Conservation (phyloP, 2,113 vertebrate genomes). For the Prionailurus bengalensis region DNA sequence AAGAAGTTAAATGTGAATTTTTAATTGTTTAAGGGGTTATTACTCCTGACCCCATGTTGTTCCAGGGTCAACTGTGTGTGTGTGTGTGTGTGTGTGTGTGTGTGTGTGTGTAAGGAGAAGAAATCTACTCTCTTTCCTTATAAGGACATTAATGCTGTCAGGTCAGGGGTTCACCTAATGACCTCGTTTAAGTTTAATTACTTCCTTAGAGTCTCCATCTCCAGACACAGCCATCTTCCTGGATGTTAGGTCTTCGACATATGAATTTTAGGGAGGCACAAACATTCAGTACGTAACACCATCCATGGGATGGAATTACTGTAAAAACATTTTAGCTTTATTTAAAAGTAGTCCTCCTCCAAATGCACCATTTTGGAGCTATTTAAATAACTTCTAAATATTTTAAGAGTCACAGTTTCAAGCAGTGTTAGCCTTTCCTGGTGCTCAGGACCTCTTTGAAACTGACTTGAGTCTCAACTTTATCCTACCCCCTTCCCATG, state of each 20-base stretch:
- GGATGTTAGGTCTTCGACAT: background rate
- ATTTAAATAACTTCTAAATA: conserved; percentile 14
- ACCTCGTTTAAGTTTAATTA: background rate
- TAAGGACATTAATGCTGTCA: background rate
- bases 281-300: background rate
- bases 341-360: background rate
- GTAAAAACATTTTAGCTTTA: background rate
- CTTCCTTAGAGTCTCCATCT: background rate
- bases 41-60: background rate
- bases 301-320: background rate
- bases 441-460: background rate
- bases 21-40: background rate
- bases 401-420: background rate
- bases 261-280: background rate
- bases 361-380: background rate
- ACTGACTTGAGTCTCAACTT: background rate
- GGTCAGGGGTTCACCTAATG: background rate
- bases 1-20: background rate
- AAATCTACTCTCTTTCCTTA: background rate
- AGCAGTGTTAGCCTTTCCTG: background rate
- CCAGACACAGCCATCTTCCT: background rate
- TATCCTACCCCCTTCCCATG: background rate
- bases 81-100: background rate
- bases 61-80: background rate
- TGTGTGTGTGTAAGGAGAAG: background rate